These are phyloP conservation scores for Sitta carolinensis DNA, from an alignment of 2,797 vertebrate species.

Conservation along the genomic window DNA sequence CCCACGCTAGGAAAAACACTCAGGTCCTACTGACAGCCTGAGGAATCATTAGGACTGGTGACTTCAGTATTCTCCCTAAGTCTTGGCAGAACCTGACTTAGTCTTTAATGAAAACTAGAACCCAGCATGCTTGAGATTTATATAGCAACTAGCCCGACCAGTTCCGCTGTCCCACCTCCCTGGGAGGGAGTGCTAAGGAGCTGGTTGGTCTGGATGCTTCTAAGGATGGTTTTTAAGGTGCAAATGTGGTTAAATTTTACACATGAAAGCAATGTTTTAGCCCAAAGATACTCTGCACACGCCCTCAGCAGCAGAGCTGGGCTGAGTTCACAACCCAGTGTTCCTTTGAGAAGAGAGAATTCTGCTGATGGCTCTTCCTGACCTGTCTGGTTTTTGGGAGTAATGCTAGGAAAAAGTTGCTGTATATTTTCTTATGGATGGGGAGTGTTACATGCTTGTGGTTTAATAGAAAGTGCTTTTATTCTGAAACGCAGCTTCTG, in stretches of 20 bases:
- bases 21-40: not conserved
- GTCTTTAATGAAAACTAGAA: conserved; percentile 27
- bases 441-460: not conserved
- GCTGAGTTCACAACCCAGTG: not conserved
- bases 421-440: fast-evolving
- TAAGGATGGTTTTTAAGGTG: not conserved
- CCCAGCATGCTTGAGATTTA: not conserved
- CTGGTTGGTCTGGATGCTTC: conserved; percentile 38
- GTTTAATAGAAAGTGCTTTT: not conserved
- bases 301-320: not conserved
- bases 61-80: conserved; percentile 20
- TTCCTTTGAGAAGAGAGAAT: not conserved
- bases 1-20: not conserved
- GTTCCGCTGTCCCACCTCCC: not conserved
- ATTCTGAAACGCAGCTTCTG: not conserved
- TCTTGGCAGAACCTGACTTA: conserved; percentile 1
- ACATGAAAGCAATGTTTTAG: not conserved
- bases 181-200: conserved; percentile 12
- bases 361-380: not conserved
- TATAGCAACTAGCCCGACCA: conserved; percentile 31
- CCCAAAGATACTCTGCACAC: not conserved
- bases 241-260: not conserved
- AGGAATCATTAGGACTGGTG: not conserved
- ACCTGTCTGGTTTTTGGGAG: not conserved
- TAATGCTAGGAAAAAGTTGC: fast-evolving